phyloP scores from a whole-genome alignment of 2,888 invertebrate species.

The Orchesella flavescens region DNA sequence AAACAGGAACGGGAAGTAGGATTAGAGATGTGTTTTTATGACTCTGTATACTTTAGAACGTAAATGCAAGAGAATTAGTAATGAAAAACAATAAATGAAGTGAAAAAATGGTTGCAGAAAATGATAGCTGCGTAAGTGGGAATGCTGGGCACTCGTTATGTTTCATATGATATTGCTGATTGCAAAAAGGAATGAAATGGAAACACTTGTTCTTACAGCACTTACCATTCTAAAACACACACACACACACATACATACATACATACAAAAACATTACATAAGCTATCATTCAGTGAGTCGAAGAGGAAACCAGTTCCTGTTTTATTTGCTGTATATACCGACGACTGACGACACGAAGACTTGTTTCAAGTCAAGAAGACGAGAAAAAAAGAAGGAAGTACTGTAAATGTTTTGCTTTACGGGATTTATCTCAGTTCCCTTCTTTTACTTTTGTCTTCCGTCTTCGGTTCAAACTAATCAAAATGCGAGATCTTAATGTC shows the following conservation, averaged over 20 bases:
- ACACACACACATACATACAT: too few species aligned
- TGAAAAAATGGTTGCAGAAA: constrained; percentile 5
- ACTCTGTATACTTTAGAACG: constrained; percentile 50
- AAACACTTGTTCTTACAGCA: too few species aligned
- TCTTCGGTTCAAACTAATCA: constrained; percentile 61
- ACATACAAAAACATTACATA: neutral
- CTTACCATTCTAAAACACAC: too few species aligned
- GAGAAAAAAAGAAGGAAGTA: constrained; percentile 52
- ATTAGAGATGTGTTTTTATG: constrained; percentile 54
- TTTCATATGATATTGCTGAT: too few species aligned
- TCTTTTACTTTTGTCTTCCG: constrained; percentile 59
- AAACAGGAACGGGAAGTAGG: constrained; percentile 54
- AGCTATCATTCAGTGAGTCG: constrained; percentile 39
- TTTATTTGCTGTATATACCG: constrained; percentile 26
- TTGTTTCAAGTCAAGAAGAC: constrained; percentile 17
- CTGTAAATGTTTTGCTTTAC: constrained; percentile 49
- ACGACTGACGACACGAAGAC: constrained; percentile 45
- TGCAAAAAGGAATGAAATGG: too few species aligned
- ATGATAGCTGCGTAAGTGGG: constrained; percentile 14
- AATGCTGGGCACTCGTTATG: neutral
- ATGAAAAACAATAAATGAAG: constrained; percentile 42
- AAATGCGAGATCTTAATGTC: constrained; percentile 52
- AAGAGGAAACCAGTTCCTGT: constrained; percentile 61
- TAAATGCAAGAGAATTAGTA: neutral
- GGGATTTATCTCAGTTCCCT: constrained; percentile 61